Evolutionary conservation across 1,140 invertebrate genomes (phyloP).

Genomic region (Lepidurus packardi): DNA sequence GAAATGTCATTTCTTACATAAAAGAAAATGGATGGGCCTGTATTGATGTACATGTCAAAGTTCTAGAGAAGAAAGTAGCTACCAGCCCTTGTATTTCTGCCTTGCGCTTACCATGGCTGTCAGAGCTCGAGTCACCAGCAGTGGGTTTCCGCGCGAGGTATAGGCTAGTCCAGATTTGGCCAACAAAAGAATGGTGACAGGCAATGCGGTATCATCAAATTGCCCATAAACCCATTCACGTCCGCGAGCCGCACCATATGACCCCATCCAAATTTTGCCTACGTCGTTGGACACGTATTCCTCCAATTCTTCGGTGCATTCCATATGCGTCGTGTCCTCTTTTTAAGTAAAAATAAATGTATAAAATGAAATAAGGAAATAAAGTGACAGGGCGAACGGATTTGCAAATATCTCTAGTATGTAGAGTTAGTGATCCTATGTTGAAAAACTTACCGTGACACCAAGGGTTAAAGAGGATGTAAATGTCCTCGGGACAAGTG

Average conservation of each 20-base stretch:
- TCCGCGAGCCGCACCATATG: constrained; percentile 57
- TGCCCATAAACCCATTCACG: constrained; percentile 70
- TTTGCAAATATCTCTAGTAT: neutral
- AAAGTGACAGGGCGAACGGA: neutral
- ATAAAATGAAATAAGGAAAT: too few species aligned
- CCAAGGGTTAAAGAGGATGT: constrained; percentile 80
- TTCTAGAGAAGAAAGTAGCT: neutral
- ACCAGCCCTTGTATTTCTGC: too few species aligned
- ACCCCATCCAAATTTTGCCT: constrained; percentile 70
- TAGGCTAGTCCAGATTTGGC: constrained; percentile 56
- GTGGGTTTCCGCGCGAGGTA: constrained; percentile 63
- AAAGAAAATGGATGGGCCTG: neutral
- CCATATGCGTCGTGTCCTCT: constrained; percentile 62
- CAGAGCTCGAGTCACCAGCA: constrained; percentile 61
- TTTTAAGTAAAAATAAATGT: neutral
- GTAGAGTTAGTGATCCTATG: neutral
- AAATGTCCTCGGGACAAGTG: constrained; percentile 56
- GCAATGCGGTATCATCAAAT: constrained; percentile 61
- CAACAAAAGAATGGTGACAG: constrained; percentile 57
- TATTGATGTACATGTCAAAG: neutral
- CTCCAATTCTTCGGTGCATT: constrained; percentile 45
- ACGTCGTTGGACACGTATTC: constrained; percentile 69
- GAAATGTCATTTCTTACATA: neutral
- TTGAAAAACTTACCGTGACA: constrained; percentile 53
- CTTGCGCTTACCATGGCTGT: constrained; percentile 58